Percentiles rank a stretch among this genome's conserved stretches.
These are phyloP conservation scores for Magallana ariakensis DNA, from an alignment of 1,140 invertebrate species.

Conservation along the genomic window DNA sequence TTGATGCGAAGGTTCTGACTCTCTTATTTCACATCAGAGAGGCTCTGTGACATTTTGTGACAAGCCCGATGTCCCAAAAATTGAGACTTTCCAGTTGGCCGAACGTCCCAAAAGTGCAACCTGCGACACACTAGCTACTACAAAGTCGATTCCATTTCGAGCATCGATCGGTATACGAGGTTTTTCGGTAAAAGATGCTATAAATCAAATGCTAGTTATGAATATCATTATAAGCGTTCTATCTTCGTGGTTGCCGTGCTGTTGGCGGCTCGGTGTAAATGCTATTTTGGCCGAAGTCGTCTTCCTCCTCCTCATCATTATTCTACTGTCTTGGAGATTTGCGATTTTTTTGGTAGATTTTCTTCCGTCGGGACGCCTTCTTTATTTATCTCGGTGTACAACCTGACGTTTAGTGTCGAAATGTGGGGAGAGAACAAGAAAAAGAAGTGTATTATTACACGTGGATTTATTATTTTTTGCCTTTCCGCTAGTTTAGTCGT, in stretches of 20 bases:
- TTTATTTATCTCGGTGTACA: not conserved
- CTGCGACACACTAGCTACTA: not conserved
- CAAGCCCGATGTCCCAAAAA: not conserved
- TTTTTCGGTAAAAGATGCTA: slow-evolving; percentile 6
- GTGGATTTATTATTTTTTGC: not conserved
- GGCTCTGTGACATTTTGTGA: not conserved
- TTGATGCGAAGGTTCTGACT: not conserved
- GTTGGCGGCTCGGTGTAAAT: not conserved
- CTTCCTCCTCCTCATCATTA: not conserved
- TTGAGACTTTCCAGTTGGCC: slow-evolving; percentile 14
- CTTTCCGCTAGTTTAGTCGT: not conserved
- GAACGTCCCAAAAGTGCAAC: not conserved
- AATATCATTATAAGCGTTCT: slow-evolving; percentile 32
- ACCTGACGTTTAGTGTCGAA: slow-evolving; percentile 23
- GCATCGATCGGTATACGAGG: not conserved
- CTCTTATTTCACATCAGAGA: slow-evolving; percentile 22
- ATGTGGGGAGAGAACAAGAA: slow-evolving; percentile 35
- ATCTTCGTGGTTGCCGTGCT: not conserved
- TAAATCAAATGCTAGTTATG: slow-evolving; percentile 32
- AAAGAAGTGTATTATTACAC: slow-evolving; percentile 27
- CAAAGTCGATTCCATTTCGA: not conserved
- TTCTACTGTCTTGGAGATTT: slow-evolving; percentile 15
- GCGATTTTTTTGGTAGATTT: slow-evolving; percentile 11
- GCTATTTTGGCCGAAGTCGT: slow-evolving; percentile 30
- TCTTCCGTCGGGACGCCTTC: slow-evolving; percentile 31